Percentiles rank a stretch among this genome's conserved stretches.
Conservation (phyloP, 2,797 vertebrate genomes). For the Carapus acus region DNA sequence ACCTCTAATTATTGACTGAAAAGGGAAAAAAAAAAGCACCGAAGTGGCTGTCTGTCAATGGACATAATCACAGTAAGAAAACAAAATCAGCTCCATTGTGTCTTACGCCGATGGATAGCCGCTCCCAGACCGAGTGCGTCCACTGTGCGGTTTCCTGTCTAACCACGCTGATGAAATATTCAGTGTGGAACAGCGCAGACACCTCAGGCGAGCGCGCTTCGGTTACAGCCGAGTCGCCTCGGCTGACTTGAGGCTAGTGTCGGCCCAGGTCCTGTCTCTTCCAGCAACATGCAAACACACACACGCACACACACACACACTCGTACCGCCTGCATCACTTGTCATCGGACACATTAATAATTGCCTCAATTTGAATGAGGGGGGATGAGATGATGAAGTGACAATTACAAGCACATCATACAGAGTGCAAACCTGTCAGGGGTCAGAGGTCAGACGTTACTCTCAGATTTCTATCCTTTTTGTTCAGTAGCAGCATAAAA, state of each 20-base stretch:
- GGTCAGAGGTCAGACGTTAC: too few species aligned
- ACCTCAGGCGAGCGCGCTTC: slow-evolving; percentile 27
- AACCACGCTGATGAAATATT: slow-evolving; percentile 59
- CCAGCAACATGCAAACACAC: slow-evolving; percentile 14
- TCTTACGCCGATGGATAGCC: slow-evolving; percentile 10
- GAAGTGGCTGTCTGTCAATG: slow-evolving; percentile 38
- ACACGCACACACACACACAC: too few species aligned
- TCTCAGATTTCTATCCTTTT: too few species aligned
- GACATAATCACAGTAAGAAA: slow-evolving; percentile 46
- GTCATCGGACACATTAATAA: slow-evolving; percentile 57
- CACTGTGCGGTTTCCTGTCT: slow-evolving; percentile 31
- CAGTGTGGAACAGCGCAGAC: slow-evolving; percentile 34
- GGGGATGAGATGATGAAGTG: too few species aligned
- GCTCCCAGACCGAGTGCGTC: slow-evolving; percentile 28
- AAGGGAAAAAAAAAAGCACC: slow-evolving; percentile 18
- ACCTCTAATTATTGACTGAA: slow-evolving; percentile 34
- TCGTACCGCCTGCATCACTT: not conserved
- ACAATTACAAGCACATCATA: too few species aligned
- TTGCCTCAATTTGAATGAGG: slow-evolving; percentile 48
- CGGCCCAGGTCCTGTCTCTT: slow-evolving; percentile 14
- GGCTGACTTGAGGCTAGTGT: too few species aligned
- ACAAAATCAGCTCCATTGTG: slow-evolving; percentile 56
- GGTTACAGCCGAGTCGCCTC: slow-evolving; percentile 37
- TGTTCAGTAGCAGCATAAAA: too few species aligned
- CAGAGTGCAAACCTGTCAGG: too few species aligned